A percentile compares a stretch with the other conserved stretches of the same genome.
Conservation (phyloP, 2,113 vertebrate genomes). For the Nerophis lumbriciformis region DNA sequence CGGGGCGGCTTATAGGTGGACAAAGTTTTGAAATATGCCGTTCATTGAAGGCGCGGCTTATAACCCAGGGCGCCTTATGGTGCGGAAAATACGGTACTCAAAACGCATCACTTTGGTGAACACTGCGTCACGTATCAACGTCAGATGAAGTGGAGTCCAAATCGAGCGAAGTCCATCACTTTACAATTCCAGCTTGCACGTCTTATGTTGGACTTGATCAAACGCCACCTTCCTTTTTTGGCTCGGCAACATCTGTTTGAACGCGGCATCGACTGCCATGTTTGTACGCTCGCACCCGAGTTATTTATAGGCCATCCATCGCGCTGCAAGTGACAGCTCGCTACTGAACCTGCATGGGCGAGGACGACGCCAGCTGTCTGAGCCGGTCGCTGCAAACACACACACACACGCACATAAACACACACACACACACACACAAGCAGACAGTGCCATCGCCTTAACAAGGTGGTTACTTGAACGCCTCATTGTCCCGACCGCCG, state of each 20-base stretch:
- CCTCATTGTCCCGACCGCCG: not conserved
- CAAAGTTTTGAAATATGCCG: too few species aligned
- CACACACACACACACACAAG: slow-evolving; percentile 17
- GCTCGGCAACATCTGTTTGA: slow-evolving; percentile 37
- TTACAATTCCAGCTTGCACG: slow-evolving; percentile 29
- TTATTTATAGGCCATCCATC: slow-evolving; percentile 19
- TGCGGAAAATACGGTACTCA: too few species aligned
- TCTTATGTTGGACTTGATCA: slow-evolving; percentile 35
- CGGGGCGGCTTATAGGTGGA: too few species aligned
- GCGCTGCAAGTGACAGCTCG: slow-evolving; percentile 18
- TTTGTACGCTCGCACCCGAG: slow-evolving; percentile 18
- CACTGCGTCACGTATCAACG: too few species aligned
- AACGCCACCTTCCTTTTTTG: slow-evolving; percentile 23
- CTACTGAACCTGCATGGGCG: slow-evolving; percentile 8
- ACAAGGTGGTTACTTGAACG: slow-evolving; percentile 18
- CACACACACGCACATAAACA: slow-evolving; percentile 18
- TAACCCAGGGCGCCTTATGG: too few species aligned
- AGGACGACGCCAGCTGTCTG: slow-evolving; percentile 21
- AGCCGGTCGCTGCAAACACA: slow-evolving; percentile 11
- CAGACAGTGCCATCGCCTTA: slow-evolving; percentile 12
- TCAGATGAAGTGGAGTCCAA: too few species aligned
- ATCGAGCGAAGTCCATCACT: not conserved
- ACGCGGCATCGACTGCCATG: slow-evolving; percentile 26
- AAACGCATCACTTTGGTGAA: too few species aligned
- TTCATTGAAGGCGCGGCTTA: too few species aligned